Evolutionary conservation across 2,888 invertebrate species (phyloP), one percentile per base, ranked within the genome.

Genomic region (Thecocarcelia acutangulata): DNA sequence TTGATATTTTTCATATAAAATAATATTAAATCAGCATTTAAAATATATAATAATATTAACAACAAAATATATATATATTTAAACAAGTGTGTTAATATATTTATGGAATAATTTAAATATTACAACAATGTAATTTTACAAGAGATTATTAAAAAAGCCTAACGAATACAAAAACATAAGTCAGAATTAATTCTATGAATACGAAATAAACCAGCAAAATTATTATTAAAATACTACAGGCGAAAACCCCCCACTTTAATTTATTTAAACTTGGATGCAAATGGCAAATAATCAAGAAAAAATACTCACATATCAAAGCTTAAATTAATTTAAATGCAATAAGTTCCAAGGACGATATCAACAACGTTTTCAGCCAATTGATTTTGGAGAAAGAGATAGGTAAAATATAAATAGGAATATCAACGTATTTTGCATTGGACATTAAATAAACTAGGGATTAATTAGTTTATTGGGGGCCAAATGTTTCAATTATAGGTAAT

Each of bases 161-260:
- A 66, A 72, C 59, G 72, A 80, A 80, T 80, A 52, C 69, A 64
- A 68, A 72, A 64, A 61, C 59, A 80, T 80, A 80, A 76, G 70
- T 80, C 70, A 75, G 40, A 37, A 64, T 75, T 70, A 75, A 80
- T 52, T 37, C 77, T 17, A 69, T 46, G 9, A 15, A 54, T 52
- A n/a, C 12, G 6, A 24, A 24, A 24, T 24, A 24, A 24, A 24
- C 24, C 24, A 24, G 5, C 24, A 52, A 72, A 42, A 44, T 21
- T 40, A 19, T 50, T 24, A 52, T 40, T n/a, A 21, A 70, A 70
- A 48, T 24, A 11, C 9, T 61, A 21, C 33, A n/a, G 50, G 28
- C 2, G 28, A 24, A 24, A 24, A 24, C 24, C 5, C n/a, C n/a
- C n/a, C n/a, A n/a, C 2, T 24, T 24, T 24, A 24, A 24, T 24